A percentile compares a stretch with the other conserved stretches of the same genome.
phyloP scores from a whole-genome alignment of 2,888 invertebrate genomes.

The Ormyrus thymus region DNA sequence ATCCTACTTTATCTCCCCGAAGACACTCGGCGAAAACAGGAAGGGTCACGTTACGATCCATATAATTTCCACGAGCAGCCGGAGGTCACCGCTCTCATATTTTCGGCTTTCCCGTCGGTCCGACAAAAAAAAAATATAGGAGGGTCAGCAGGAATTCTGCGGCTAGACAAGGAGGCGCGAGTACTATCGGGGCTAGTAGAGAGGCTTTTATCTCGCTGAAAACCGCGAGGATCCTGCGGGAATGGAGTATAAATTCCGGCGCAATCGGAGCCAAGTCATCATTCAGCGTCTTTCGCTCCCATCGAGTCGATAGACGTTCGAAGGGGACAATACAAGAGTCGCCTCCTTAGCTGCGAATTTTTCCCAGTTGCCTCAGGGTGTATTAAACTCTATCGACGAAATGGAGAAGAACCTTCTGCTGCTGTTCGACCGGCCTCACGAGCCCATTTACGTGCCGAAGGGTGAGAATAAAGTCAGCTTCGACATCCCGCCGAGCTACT shows the following conservation, averaged over 20 bases:
- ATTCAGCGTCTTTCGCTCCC: constrained; percentile 31
- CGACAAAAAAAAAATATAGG: no score
- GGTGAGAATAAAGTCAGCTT: constrained; percentile 80
- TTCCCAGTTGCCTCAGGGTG: no score
- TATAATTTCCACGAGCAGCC: no score
- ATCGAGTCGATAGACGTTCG: constrained; percentile 7
- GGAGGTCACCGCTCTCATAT: no score
- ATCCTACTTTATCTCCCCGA: no score
- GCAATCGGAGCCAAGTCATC: not conserved
- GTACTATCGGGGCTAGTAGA: no score
- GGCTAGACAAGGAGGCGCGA: not conserved
- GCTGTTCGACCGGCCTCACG: constrained; percentile 85
- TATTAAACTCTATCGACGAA: not conserved
- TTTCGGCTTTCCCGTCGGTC: no score
- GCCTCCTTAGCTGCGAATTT: no score
- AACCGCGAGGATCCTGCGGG: constrained; percentile 13
- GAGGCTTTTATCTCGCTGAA: not conserved
- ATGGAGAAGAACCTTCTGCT: constrained; percentile 63
- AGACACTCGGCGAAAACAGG: no score
- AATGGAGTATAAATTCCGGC: constrained; percentile 31
- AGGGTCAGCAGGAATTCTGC: no score
- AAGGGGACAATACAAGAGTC: not conserved
- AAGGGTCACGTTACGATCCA: no score
- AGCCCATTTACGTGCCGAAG: constrained; percentile 87
- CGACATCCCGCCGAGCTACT: constrained; percentile 80